phyloP scores from a whole-genome alignment of 2,797 vertebrate species.

The Hirundo rustica region DNA sequence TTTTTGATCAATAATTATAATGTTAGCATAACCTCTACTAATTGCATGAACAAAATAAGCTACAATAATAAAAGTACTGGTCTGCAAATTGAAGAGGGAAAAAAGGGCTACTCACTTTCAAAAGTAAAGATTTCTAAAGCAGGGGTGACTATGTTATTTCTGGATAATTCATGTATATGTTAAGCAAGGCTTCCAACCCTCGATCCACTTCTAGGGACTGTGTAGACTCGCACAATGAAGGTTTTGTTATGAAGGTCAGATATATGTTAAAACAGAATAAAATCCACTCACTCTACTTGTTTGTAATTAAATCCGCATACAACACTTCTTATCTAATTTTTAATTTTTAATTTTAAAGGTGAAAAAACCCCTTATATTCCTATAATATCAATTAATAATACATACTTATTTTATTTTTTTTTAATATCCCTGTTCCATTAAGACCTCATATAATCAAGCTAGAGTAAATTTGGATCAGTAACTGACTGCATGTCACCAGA shows the following conservation, averaged over 20 bases:
- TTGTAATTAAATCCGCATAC: background rate
- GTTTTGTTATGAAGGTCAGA: background rate
- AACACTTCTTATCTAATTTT: background rate
- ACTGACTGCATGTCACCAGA: background rate
- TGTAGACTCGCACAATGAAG: background rate
- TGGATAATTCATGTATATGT: background rate
- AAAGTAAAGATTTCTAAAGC: background rate
- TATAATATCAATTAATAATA: background rate
- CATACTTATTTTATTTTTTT: background rate
- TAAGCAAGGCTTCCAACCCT: background rate
- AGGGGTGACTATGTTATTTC: background rate
- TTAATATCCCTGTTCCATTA: background rate
- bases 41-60: background rate
- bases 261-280: background rate
- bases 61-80: background rate
- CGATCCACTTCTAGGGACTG: background rate
- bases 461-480: background rate
- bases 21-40: background rate
- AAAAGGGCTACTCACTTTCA: background rate
- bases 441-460: background rate
- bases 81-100: background rate
- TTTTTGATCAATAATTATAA: background rate
- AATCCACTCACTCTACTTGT: fast-evolving
- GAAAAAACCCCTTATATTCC: background rate
- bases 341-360: too few relatives aligned